These are phyloP conservation scores for Craseonycteris thonglongyai DNA, from an alignment of 2,113 vertebrate genomes.

Conservation along the genomic window DNA sequence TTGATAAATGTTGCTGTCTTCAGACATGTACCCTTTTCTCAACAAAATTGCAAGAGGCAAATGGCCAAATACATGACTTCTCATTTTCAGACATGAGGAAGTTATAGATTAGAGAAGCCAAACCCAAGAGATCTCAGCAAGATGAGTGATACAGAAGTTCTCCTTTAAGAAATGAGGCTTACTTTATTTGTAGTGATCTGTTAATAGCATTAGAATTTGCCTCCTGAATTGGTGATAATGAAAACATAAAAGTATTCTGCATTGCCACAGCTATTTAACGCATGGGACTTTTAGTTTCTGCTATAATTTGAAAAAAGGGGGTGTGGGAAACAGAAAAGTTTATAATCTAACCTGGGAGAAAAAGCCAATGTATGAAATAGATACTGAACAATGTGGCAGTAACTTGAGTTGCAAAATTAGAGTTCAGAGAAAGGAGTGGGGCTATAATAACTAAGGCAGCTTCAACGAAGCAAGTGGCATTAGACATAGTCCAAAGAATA, in stretches of 20 bases:
- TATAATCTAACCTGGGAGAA: background rate
- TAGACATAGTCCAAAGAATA: background rate
- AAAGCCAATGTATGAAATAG: background rate
- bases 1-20: background rate
- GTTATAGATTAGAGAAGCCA: background rate
- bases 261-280: background rate
- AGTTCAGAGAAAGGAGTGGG: background rate
- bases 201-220: background rate
- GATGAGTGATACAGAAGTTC: background rate
- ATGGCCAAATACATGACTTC: slow-evolving; percentile 3
- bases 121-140: slow-evolving; percentile 5
- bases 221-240: background rate
- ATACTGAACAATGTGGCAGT: background rate
- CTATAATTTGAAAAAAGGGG: background rate
- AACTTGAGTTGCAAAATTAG: background rate
- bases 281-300: background rate
- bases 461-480: background rate
- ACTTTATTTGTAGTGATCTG: background rate
- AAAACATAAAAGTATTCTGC: background rate
- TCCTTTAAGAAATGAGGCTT: background rate
- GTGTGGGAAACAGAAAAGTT: too few relatives aligned
- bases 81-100: slow-evolving; percentile 35
- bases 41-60: background rate
- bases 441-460: background rate
- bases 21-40: background rate